Evolutionary conservation across 1,140 invertebrate species (phyloP), one percentile per base, ranked within the genome.

Genomic region (Psilanteris sp.): DNA sequence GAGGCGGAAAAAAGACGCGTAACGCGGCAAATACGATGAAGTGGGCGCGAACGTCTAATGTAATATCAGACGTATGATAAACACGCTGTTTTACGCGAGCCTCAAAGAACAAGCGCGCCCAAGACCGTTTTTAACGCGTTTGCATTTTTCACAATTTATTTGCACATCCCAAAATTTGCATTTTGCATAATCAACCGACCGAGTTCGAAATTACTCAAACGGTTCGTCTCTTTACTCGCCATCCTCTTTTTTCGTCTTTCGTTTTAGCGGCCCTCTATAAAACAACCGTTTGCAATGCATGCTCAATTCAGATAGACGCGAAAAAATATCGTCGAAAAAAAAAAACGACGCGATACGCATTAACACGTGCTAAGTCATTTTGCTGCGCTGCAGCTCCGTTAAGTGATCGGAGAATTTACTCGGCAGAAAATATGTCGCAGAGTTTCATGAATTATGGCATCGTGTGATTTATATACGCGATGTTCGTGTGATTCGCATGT

Each of bases 81-180:
- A 64, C 34, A 48, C 22, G 55, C 16, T 48, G 57, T 48, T 62
- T 48, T 29, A 24, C 44, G 43, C 24, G 43, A 48, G 41, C 16
- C 15, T 50, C 57, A 59, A 52, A 50, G 31, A 26, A 50, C 39
- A 27, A 43, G 1, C 9, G 20, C n/a, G 16, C 22, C 22, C 27
- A 44, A 31, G 54, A 59, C 32, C 29, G 27, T 59, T 59, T 36
- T n/a, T 8, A 10, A 11, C 48, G 37, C 14, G 14, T 34, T 27
- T 61, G 37, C 26, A 41, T 54, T 66, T 52, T 54, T 52, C 14
- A 20, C 34, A 66, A 64, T 50, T 50, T 50, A 64, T 50, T 50
- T 50, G 43, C 36, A 32, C 36, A 32, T 50, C 34, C 16, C 14
- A 62, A 62, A 39, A 50, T 50, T 50, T 48, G 34, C 57, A 48